phyloP scores from a whole-genome alignment of 2,888 invertebrate species.

The Euphydryas editha region DNA sequence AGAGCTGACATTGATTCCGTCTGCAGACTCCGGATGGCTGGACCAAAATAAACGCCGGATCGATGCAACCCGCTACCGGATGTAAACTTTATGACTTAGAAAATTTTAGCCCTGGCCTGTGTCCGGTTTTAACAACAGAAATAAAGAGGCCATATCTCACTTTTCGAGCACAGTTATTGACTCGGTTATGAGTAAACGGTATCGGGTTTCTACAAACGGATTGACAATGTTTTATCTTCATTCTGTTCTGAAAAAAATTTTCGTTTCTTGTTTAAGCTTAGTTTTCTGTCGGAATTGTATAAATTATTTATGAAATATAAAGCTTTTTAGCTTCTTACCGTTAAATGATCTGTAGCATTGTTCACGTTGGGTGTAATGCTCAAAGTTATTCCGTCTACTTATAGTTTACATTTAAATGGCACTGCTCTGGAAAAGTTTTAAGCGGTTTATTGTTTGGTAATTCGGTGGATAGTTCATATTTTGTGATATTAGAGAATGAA shows the following conservation, averaged over 20 bases:
- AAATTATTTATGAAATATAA: slow-evolving; percentile 3
- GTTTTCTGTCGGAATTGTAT: background rate
- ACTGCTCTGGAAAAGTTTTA: slow-evolving; percentile 15
- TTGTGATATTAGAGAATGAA: background rate
- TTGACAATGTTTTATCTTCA: slow-evolving; percentile 16
- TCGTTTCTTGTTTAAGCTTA: slow-evolving; percentile 11
- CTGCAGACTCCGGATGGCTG: slow-evolving; percentile 58
- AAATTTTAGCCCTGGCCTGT: slow-evolving; percentile 22
- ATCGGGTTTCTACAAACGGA: slow-evolving; percentile 20
- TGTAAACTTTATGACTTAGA: slow-evolving; percentile 38
- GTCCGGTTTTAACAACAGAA: slow-evolving; percentile 16
- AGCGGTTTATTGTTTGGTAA: slow-evolving; percentile 24
- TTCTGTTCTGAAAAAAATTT: background rate
- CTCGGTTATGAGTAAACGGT: slow-evolving; percentile 27
- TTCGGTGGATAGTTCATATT: background rate
- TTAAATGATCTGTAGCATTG: slow-evolving; percentile 9
- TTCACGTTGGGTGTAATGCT: slow-evolving; percentile 4
- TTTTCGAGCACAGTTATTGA: slow-evolving; percentile 21
- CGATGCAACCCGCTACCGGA: slow-evolving; percentile 40
- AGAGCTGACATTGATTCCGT: slow-evolving; percentile 73
- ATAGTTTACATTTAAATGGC: slow-evolving; percentile 13
- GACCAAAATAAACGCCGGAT: slow-evolving; percentile 62
- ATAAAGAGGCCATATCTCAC: slow-evolving; percentile 25
- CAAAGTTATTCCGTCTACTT: slow-evolving; percentile 14
- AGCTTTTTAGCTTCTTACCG: slow-evolving; percentile 9